Base-by-base conservation (phyloP, 2,797 vertebrate species). In the Falco columbarius region DNA sequence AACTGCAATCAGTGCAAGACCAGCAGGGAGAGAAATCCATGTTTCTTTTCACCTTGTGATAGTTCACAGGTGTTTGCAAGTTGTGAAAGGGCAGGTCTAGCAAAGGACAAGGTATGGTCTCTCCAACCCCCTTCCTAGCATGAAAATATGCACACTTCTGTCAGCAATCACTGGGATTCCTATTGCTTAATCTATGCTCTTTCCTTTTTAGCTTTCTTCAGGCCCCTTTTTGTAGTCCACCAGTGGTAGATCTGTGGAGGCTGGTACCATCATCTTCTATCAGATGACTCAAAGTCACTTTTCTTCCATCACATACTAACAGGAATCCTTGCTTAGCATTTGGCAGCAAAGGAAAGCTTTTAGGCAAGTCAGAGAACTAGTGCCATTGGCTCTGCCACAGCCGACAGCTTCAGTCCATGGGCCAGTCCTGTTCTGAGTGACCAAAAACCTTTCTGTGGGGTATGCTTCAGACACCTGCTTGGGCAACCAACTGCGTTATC, bases 1-100 rank as follows among this genome's bases (percentile, higher is more conserved):
- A 97, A 90, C 51, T 96, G 67, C 70, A 87, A 70, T 81, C 82
- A 93, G 49, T 82, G 65, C 49, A 86, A 93, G 79, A 88, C 11
- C 27, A 93, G 42, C 20, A 83, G 70, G 59, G 72, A 96, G 77
- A 94, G 46, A 95, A 90, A 93, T 47, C 58, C 36, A 38, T 42
- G 36, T 44, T 90, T 88, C 56, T 89, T 91, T 83, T 55, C 90
- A 88, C 85, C n/a, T 71, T 65, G 76, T 91, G 61, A 13, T 82
- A 75, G 54, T 81, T 89, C 51, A 74, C 44, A 86, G 65, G 46
- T 90, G 54, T 83, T 86, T 51, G n/a, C 44, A 62, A 89, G 40
- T 61, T 81, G 30, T 77, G 59, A 49, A 71, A 91, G 54, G 38
- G 46, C 42, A 82, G 24, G 11, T 72, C 58, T 86, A 40, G 49